phyloP scores from a whole-genome alignment of 2,888 invertebrate genomes.

The Lycia hirtaria region DNA sequence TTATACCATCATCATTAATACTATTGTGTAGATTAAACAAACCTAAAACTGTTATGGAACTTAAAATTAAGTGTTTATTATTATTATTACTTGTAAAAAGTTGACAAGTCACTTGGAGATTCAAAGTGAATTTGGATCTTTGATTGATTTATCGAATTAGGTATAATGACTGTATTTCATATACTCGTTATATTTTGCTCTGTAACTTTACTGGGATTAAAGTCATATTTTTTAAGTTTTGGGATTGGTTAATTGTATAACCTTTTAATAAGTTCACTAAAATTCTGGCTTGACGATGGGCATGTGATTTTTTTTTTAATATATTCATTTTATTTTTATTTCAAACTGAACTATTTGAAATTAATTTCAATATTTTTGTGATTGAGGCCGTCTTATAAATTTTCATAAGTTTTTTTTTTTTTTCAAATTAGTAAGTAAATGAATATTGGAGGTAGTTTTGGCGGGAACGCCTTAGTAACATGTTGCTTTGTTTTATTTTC shows the following conservation, averaged over 20 bases:
- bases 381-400: no score
- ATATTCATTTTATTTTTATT: no score
- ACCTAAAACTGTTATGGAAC: slow-evolving; percentile 18
- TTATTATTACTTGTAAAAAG: slow-evolving; percentile 29
- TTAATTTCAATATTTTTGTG: no score
- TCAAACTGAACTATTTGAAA: no score
- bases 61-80: slow-evolving; percentile 27
- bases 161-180: slow-evolving; percentile 51
- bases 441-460: no score
- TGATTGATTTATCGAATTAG: slow-evolving; percentile 70
- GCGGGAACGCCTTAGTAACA: no score
- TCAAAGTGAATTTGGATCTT: slow-evolving; percentile 70
- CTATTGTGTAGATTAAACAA: background rate
- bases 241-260: background rate
- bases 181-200: slow-evolving; percentile 45
- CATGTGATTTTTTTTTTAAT: no score
- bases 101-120: slow-evolving; percentile 78
- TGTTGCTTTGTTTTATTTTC: no score
- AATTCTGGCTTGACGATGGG: no score
- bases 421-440: no score
- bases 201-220: slow-evolving; percentile 2
- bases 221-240: slow-evolving; percentile 8
- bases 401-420: no score
- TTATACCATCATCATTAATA: no score
- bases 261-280: background rate